These are phyloP conservation scores for Acanthiza pusilla DNA, from an alignment of 2,797 vertebrate genomes.

Conservation along the genomic window DNA sequence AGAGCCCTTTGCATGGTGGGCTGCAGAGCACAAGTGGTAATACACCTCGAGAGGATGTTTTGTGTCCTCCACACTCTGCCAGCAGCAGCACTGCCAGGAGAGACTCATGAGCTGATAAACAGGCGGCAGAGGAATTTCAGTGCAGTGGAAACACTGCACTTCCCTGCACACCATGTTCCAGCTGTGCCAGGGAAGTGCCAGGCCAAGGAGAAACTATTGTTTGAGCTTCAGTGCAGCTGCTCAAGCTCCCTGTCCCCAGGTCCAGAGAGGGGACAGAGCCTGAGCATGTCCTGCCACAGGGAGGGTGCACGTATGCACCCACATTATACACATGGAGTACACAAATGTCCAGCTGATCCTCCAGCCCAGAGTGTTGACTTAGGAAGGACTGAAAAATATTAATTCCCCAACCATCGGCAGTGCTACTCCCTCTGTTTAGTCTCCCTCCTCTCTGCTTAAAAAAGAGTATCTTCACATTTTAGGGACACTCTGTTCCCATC, in stretches of 20 bases:
- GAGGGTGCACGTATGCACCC: rapidly evolving
- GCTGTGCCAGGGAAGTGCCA: not conserved
- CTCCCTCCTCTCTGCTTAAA: not conserved
- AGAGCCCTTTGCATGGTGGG: not conserved
- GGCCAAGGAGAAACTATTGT: not conserved
- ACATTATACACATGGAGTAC: rapidly evolving
- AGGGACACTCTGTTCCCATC: not conserved
- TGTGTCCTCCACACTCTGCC: not conserved
- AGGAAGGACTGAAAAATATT: not conserved
- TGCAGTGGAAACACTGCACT: rapidly evolving
- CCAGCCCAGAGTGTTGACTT: rapidly evolving
- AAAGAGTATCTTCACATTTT: not conserved
- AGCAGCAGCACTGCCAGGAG: not conserved
- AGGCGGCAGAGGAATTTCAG: not conserved
- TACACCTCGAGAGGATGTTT: rapidly evolving
- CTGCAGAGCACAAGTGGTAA: not conserved
- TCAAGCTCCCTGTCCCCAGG: not conserved
- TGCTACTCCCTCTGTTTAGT: not conserved
- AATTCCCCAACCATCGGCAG: not conserved
- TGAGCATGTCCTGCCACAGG: not conserved
- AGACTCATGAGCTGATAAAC: not conserved
- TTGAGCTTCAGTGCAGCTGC: not conserved
- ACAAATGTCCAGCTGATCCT: not conserved
- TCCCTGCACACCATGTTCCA: not conserved
- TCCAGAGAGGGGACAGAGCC: not conserved